Evolutionary conservation across 2,797 vertebrate genomes (phyloP).

Genomic region (Eulemur rubriventer): DNA sequence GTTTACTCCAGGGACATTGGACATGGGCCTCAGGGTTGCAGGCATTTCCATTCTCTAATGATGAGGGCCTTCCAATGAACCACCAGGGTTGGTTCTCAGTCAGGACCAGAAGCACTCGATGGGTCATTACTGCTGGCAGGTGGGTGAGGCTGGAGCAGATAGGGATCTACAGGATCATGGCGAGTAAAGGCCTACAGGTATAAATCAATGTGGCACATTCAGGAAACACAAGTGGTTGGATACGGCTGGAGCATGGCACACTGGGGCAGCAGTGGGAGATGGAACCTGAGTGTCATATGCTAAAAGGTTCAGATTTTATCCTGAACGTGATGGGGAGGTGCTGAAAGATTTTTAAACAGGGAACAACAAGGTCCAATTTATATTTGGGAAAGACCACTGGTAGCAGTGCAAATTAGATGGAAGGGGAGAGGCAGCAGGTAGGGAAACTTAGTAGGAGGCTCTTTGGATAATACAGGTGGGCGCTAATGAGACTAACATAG

Average conservation of each 20-base stretch:
- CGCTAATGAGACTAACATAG: neutral
- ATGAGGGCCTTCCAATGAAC: neutral
- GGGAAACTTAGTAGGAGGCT: neutral
- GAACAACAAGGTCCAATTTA: neutral
- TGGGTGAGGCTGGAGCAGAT: neutral
- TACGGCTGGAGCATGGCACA: neutral
- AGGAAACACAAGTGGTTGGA: neutral
- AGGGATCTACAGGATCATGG: neutral
- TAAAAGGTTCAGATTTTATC: conserved; percentile 10
- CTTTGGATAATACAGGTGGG: neutral
- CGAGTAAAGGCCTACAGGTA: neutral
- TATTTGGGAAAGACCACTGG: neutral
- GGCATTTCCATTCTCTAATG: neutral
- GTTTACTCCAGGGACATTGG: neutral
- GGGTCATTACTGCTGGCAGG: neutral
- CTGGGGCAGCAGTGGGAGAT: neutral
- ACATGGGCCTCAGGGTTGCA: neutral
- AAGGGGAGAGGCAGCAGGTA: neutral
- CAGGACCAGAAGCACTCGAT: neutral
- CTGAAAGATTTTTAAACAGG: neutral
- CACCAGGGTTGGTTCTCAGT: neutral
- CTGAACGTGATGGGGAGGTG: neutral
- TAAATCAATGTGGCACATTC: neutral
- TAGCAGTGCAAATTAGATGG: neutral
- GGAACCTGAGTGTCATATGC: neutral